Evolutionary conservation across 2,113 vertebrate genomes (phyloP), one percentile per base, ranked within the genome.

Genomic region (Caracal caracal): DNA sequence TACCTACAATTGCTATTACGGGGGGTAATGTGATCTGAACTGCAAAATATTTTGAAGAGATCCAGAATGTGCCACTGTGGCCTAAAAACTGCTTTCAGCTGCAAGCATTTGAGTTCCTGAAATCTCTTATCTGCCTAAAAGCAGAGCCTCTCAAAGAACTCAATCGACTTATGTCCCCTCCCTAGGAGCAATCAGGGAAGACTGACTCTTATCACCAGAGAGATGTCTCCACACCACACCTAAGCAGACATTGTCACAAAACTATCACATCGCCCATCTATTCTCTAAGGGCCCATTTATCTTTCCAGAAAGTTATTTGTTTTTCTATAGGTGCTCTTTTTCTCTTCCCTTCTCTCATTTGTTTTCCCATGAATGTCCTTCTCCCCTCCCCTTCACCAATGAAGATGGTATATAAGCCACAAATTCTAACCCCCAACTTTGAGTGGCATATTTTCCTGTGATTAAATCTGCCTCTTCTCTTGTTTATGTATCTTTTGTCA

Each of bases 391-490:
- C 20, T 65, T 70, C 70, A 53, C 51, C n/a, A 33, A 49, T 85
- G 73, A 83, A 92, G 49, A 40, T 43, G 10, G 26, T 47, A 80
- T 11, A 24, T 65, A 94, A 75, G 26, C 10, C 63, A 70, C 63
- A 73, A 63, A 68, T 82, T 89, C 76, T 75, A 93, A 59, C 4
- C 37, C n/a, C 2, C 51, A 2, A 76, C 37, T 85, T 35, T 80
- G 15, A 81, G 59, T 53, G 47, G 59, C 19, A 82, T 75, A 15
- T 63, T 71, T 88, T 68, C 26, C 83, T 95, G 15, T 80, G n/a
- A 94, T 70, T 92, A 94, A 86, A 92, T 66, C 81, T 92, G 51
- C 76, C 83, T 88, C 91, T 84, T 91, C 20, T 95, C n/a, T 80
- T 79, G 51, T 30, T 93, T 75, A 65, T 59, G 33, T 82, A 26